Percentiles rank a stretch among this genome's conserved stretches.
Evolutionary conservation across 2,113 vertebrate species (phyloP).

Genomic region (Chionodraco myersi): DNA sequence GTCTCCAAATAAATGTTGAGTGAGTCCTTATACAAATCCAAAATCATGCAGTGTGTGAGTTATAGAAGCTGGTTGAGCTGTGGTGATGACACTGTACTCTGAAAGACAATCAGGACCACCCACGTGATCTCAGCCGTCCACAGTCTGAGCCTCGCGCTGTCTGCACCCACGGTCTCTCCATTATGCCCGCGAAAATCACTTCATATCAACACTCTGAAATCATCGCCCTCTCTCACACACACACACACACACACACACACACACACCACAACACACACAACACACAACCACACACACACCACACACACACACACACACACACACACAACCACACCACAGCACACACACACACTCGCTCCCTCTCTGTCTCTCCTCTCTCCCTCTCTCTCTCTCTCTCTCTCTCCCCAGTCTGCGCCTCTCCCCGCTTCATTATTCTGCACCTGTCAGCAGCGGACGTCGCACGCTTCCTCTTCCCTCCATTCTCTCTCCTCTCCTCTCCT

Average conservation of each 20-base stretch:
- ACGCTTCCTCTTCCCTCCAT: background rate
- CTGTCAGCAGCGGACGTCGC: conserved; percentile 53
- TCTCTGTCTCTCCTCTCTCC: conserved; percentile 25
- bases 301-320: too few species aligned
- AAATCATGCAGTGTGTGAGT: background rate
- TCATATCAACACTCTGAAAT: conserved; percentile 42
- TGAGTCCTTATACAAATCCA: background rate
- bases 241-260: too few species aligned
- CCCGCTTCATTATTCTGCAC: conserved; percentile 60
- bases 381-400: conserved; percentile 10
- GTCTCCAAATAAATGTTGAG: background rate
- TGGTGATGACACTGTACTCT: conserved; percentile 11
- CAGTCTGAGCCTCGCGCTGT: conserved; percentile 44
- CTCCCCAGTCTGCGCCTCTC: conserved; percentile 19
- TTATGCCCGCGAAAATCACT: conserved; percentile 64
- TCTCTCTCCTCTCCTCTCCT: background rate
- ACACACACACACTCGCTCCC: conserved; percentile 10
- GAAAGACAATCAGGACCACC: conserved; percentile 55
- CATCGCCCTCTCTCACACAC: conserved; percentile 11
- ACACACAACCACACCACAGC: too few species aligned
- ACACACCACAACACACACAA: too few species aligned
- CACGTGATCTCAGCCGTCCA: conserved; percentile 43
- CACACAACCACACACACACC: too few species aligned
- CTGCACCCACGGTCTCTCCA: conserved; percentile 62
- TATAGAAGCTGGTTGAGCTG: background rate